Evolutionary conservation across 2,888 invertebrate species (phyloP), one percentile per base, ranked within the genome.

Genomic region (Drosophila kuntzei): DNA sequence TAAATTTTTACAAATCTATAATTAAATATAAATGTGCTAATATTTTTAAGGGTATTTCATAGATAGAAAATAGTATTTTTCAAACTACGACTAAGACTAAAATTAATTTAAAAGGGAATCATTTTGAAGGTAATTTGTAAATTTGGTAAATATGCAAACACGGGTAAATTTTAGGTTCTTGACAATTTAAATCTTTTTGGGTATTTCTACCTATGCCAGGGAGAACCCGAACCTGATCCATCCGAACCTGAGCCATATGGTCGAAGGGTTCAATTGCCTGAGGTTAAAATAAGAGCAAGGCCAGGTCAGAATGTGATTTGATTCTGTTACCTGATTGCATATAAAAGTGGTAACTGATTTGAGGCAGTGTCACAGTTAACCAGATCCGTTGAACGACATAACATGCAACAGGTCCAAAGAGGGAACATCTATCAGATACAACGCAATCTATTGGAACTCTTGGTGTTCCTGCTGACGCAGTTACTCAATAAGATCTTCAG

Each of bases 321-420:
- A 27, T 12, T 37, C 1, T 20, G 12, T 39, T 71, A 74, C 71
- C 69, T 74, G 71, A n/a, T 12, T 6, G 27, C 51, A 16, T 36
- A 74, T 74, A 74, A 61, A 62, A 61, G 55, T 34, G 8, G 5
- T 4, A 3, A 11, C 20, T 18, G 7, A 7, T 0, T 8, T 3
- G 43, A 14, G 39, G 20, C 22, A 22, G 29, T 8, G 7, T 37
- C 69, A 41, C 62, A 72, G 53, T 72, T 43, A 27, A 47, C 4
- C 7, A 29, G 9, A n/a, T 25, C 25, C 12, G 20, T 49, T 54
- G 22, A 9, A 27, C 11, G 47, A 3, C 22, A 20, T 41, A 61
- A 44, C 63, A 79, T 83, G 83, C 68, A 55, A 16, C 18, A 39
- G 7, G 18, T 41, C 6, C 34, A 54, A 12, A 34, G 32, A 2